Conservation (phyloP, 1,140 invertebrate species). For the Drosophila nasuta region DNA sequence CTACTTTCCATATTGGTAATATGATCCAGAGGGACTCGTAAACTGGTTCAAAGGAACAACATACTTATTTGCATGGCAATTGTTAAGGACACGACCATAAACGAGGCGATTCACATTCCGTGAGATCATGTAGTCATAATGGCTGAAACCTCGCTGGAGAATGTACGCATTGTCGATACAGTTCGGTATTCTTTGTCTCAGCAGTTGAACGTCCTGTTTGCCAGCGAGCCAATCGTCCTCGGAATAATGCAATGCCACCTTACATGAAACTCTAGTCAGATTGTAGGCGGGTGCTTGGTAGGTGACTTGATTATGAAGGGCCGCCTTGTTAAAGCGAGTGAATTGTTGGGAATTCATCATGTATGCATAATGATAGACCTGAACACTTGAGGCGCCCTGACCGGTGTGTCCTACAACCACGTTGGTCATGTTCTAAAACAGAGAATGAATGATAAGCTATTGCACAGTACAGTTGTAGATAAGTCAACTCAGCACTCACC, state of each 20-base stretch:
- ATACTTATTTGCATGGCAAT: neutral
- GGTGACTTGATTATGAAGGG: slow-evolving; percentile 14
- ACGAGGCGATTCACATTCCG: slow-evolving; percentile 36
- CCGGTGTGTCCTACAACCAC: slow-evolving; percentile 47
- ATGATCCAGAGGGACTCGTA: neutral
- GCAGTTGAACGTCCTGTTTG: slow-evolving; percentile 18
- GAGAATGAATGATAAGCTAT: too few species aligned
- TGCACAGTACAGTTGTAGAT: neutral
- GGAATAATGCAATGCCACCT: slow-evolving; percentile 49
- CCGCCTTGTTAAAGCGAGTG: slow-evolving; percentile 40
- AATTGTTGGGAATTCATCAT: slow-evolving; percentile 15
- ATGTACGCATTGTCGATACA: slow-evolving; percentile 34
- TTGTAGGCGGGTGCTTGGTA: slow-evolving; percentile 47
- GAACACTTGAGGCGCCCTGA: slow-evolving; percentile 49
- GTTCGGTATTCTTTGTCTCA: slow-evolving; percentile 35
- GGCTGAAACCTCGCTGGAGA: slow-evolving; percentile 18
- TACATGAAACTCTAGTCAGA: slow-evolving; percentile 16
- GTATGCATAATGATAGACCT: slow-evolving; percentile 59
- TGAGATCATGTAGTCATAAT: slow-evolving; percentile 57
- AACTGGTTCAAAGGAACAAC: neutral
- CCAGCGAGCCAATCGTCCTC: slow-evolving; percentile 46
- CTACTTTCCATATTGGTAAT: neutral
- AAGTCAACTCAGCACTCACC: slow-evolving; percentile 17
- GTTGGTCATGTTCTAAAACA: slow-evolving; percentile 46
- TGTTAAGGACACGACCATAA: slow-evolving; percentile 33